Evolutionary conservation across 2,113 vertebrate species (phyloP).

Genomic region (Tapirus terrestris): DNA sequence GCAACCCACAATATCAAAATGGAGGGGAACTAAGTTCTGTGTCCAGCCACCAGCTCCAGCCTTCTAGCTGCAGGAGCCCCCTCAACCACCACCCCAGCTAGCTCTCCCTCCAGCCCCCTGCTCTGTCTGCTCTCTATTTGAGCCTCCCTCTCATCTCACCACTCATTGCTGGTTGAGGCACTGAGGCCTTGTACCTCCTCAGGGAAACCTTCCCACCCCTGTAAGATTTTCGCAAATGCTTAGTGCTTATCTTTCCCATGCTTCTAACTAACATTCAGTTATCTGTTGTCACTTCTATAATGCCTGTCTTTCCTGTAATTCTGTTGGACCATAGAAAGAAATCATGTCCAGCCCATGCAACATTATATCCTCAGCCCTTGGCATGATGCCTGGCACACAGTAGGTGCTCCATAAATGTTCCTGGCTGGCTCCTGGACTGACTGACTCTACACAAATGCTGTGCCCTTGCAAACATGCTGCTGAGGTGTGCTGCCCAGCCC

Average conservation of each 20-base stretch:
- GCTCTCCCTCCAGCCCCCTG: not conserved
- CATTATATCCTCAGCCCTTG: no score
- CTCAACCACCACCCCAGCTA: rapidly evolving
- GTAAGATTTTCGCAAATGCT: not conserved
- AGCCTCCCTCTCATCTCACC: not conserved
- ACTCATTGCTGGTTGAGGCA: not conserved
- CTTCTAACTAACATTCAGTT: not conserved
- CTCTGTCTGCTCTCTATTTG: not conserved
- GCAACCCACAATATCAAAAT: not conserved
- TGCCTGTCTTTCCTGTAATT: not conserved
- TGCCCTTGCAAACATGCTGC: not conserved
- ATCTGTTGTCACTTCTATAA: not conserved
- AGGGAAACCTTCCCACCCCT: not conserved
- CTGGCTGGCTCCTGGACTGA: not conserved
- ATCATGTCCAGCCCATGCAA: not conserved
- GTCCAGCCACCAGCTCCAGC: not conserved
- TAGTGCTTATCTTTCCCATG: not conserved
- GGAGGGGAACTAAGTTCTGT: no score
- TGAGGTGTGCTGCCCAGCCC: no score
- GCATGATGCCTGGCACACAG: not conserved
- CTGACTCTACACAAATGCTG: not conserved
- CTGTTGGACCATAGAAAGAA: not conserved
- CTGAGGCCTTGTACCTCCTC: not conserved
- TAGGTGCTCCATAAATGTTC: not conserved
- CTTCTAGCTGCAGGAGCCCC: rapidly evolving